Percentiles rank a stretch among this genome's conserved stretches.
These are phyloP conservation scores for Protophormia terraenovae DNA, from an alignment of 2,888 invertebrate genomes.

Conservation along the genomic window DNA sequence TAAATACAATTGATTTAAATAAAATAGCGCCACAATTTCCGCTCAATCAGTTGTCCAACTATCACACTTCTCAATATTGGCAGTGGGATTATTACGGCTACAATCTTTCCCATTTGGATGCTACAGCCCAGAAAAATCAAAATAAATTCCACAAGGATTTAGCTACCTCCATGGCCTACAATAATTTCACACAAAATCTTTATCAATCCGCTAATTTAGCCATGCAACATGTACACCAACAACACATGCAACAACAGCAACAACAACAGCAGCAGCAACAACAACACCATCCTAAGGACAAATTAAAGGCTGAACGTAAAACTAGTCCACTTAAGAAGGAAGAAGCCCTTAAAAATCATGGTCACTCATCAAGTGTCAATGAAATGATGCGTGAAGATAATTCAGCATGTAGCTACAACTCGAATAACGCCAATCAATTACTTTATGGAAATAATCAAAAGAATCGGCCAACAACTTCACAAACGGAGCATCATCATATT, in stretches of 20 bases:
- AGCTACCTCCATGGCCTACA: constrained; percentile 80
- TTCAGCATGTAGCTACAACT: constrained; percentile 51
- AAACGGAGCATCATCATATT: constrained; percentile 62
- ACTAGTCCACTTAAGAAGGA: constrained; percentile 78
- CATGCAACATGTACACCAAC: constrained; percentile 79
- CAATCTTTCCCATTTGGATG: constrained; percentile 84
- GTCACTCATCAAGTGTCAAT: constrained; percentile 25
- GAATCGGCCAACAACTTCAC: constrained; percentile 34
- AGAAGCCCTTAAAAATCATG: constrained; percentile 69
- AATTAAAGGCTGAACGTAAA: constrained; percentile 76
- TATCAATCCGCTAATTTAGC: constrained; percentile 79
- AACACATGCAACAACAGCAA: constrained; percentile 75
- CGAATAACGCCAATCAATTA: constrained; percentile 24
- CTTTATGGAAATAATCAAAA: constrained; percentile 54
- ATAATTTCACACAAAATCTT: constrained; percentile 80
- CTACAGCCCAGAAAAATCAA: constrained; percentile 83
- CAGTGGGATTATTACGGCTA: constrained; percentile 85
- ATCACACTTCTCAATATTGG: constrained; percentile 86
- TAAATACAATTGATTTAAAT: constrained; percentile 81
- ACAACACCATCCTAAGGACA: constrained; percentile 75
- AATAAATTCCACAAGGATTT: constrained; percentile 83
- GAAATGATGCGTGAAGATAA: constrained; percentile 55
- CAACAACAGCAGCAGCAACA: constrained; percentile 68
- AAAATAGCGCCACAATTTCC: constrained; percentile 85
- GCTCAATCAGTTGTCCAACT: constrained; percentile 86